Base-by-base conservation (phyloP, 2,888 invertebrate genomes). In the Diadromus collaris region DNA sequence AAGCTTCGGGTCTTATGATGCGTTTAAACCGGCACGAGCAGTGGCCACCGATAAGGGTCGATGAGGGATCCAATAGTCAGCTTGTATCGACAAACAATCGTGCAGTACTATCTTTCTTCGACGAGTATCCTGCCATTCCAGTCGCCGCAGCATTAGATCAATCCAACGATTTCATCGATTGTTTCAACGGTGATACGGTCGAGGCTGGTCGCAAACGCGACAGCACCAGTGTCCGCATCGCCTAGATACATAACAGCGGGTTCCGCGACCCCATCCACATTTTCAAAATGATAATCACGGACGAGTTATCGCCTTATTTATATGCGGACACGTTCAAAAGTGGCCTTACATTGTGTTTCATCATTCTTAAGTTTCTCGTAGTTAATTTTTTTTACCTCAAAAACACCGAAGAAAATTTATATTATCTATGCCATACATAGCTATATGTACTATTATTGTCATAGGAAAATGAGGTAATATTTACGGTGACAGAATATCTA, bases 401-500 rank as follows among this genome's bases (percentile, higher is more conserved):
- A 21, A 54, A 24, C 54, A 27, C 54, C 27, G 54, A 54, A 54
- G n/a, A 54, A 54, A 29, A 54, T 54, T 10, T 54, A 10, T 27
- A 54, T 3, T 13, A 54, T 6, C 27, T 29, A 29, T 54, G 27
- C 54, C 54, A 54, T 29, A 38, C 51, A 44, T 46, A 51, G 19
- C 51, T 60, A 24, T 65, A 34, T 65, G 21, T 44, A 24, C 27
- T 64, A 61, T 64, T 13, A 27, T 4, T 58, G 10, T 64, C 38
- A 24, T 46, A 44, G n/a, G 29, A n/a, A 41, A 4, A 54, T 7
- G 32, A 19, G 64, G 24, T 56, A 41, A 63, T 46, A 46, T 44
- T 58, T 51, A 64, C 56, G 71, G 78, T 79, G 71, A 71, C 63
- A 79, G 71, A 75, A 67, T 68, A 71, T 58, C n/a, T 27, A 58